Evolutionary conservation across 2,113 vertebrate genomes (phyloP), one percentile per base, ranked within the genome.

Genomic region (Ophthalmolycus amberensis): DNA sequence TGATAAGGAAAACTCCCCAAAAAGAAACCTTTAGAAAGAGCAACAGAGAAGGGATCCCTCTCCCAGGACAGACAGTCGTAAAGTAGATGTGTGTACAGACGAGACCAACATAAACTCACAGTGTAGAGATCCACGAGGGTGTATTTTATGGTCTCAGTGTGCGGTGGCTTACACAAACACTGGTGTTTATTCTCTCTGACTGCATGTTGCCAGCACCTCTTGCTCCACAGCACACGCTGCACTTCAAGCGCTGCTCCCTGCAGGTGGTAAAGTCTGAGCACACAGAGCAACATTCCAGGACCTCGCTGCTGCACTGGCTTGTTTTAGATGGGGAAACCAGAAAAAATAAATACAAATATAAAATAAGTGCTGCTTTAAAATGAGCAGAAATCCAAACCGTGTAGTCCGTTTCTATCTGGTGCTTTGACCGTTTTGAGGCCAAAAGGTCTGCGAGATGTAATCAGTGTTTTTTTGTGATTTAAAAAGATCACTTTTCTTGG

Each of bases 251-350:
- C 27, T 27, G 20, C 46, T 14, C 56, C 50, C 67, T 48, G 29
- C 38, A 7, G 38, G 52, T 5, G 77, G 48, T 25, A n/a, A 79
- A 58, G 38, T 74, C 6, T 67, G 29, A 3, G n/a, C 22, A 48
- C 2, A 22, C 20, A 46, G 50, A n/a, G 44, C 7, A 29, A 42
- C 67, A 10, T 37, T 27, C 34, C 10, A 8, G 1, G 12, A 16
- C 62, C 38, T 22, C 1, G 0, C 46, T 54, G 65, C 34, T 14
- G 1, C 0, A 42, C 38, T 9, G 16, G 3, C 18, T 9, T 68
- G 52, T 75, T 79, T 63, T 29, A 6, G 18, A 70, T 63, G 40
- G n/a, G 34, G 37, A 71, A 65, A 76, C 14, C 5, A 34, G 32
- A 22, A 50, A 29, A 72, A 27, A 15, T 32, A 32, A 32, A 32